phyloP scores from a whole-genome alignment of 1,140 invertebrate species.

The Drosophila asahinai region DNA sequence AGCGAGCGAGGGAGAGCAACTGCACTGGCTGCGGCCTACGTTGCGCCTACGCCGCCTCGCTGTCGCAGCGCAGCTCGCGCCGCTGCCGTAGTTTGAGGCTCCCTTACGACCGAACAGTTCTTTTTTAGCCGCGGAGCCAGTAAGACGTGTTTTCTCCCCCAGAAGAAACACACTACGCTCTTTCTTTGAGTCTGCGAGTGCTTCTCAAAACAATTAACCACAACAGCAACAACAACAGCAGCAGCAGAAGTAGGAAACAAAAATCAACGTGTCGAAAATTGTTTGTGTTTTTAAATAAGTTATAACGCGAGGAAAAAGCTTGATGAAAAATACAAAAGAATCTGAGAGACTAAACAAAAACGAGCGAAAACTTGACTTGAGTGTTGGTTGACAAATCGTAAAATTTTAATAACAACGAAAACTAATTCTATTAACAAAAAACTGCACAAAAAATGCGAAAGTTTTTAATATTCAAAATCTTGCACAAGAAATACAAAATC shows the following conservation, averaged over 20 bases:
- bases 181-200: conserved; percentile 74
- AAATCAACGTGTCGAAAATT: conserved; percentile 25
- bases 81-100: conserved; percentile 55
- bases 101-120: conserved; percentile 56
- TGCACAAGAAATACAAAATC: conserved; percentile 81
- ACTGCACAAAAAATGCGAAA: conserved; percentile 69
- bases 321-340: conserved; percentile 78
- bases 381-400: conserved; percentile 37
- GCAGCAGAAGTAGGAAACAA: conserved; percentile 16
- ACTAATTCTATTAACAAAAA: conserved; percentile 37
- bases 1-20: conserved; percentile 29
- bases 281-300: conserved; percentile 79
- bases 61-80: conserved; percentile 2
- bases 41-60: conserved; percentile 46
- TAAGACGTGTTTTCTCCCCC: conserved; percentile 83
- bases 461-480: conserved; percentile 75
- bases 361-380: conserved; percentile 46
- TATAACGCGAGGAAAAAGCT: conserved; percentile 39
- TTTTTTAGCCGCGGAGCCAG: conserved; percentile 84
- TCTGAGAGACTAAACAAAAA: conserved; percentile 41
- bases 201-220: conserved; percentile 59
- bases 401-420: conserved; percentile 41
- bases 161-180: conserved; percentile 37
- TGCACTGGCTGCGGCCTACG: conserved; percentile 54
- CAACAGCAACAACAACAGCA: conserved; percentile 17